phyloP scores from a whole-genome alignment of 2,113 vertebrate genomes.

The Tangachromis dhanisi region DNA sequence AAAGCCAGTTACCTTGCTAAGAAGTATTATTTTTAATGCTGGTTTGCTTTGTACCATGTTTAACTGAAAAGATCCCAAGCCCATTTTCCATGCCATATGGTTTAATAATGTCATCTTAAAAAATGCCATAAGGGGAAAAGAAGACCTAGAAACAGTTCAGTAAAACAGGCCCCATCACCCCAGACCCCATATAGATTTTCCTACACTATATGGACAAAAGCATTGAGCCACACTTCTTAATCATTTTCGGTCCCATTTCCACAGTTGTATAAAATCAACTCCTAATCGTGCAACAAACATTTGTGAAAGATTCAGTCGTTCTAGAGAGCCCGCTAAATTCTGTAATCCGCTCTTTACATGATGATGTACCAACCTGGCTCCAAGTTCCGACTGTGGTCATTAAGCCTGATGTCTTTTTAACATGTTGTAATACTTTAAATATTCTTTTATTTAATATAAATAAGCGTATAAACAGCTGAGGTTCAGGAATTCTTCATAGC shows the following conservation, averaged over 20 bases:
- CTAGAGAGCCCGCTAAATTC: background rate
- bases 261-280: background rate
- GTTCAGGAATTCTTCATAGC: background rate
- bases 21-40: background rate
- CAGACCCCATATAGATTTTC: background rate
- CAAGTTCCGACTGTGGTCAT: background rate
- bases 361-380: background rate
- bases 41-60: rapidly evolving
- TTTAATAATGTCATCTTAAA: background rate
- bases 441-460: background rate
- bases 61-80: background rate
- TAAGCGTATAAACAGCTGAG: rapidly evolving
- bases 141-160: background rate
- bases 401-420: rapidly evolving
- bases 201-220: background rate
- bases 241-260: background rate
- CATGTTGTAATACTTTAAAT: background rate
- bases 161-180: background rate
- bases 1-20: background rate
- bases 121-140: background rate
- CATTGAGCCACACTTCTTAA: background rate
- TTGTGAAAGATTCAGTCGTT: background rate
- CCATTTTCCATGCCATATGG: background rate
- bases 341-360: background rate
- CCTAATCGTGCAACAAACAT: background rate